Evolutionary conservation across 2,888 invertebrate genomes (phyloP).

Genomic region (Drosophila borealis): DNA sequence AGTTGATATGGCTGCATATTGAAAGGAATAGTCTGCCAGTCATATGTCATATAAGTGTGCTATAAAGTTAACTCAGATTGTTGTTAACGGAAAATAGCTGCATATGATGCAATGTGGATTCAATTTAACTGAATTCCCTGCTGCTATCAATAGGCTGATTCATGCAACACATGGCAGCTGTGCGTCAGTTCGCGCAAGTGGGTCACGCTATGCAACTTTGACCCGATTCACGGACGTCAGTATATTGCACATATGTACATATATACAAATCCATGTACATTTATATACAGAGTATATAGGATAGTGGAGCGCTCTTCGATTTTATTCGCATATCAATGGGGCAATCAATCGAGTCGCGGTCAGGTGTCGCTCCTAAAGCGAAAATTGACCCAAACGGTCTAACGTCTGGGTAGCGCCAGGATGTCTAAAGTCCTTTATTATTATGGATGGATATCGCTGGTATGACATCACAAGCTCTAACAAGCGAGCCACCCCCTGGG

Average conservation of each 20-base stretch:
- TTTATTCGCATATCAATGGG: constrained; percentile 26
- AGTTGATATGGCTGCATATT: too few relatives aligned
- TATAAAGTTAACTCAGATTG: too few relatives aligned
- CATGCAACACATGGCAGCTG: constrained; percentile 59
- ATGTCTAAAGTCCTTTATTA: constrained; percentile 69
- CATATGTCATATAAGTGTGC: too few relatives aligned
- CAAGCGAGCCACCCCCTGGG: constrained; percentile 25
- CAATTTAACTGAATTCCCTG: constrained; percentile 4
- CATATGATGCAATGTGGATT: not conserved
- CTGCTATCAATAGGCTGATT: constrained; percentile 39
- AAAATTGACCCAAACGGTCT: constrained; percentile 32
- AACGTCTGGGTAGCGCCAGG: constrained; percentile 48
- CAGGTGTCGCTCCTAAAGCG: constrained; percentile 35
- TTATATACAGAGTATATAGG: constrained; percentile 1
- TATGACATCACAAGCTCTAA: constrained; percentile 71
- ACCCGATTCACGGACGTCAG: constrained; percentile 57
- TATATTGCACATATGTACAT: not conserved
- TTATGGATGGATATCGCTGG: constrained; percentile 51
- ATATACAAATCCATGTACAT: constrained; percentile 8
- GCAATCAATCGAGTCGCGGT: constrained; percentile 13
- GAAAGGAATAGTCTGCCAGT: too few relatives aligned
- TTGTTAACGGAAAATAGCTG: not conserved
- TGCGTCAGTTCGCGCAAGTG: constrained; percentile 63
- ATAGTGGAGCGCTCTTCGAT: constrained; percentile 2
- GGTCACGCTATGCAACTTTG: constrained; percentile 73